Conservation (phyloP, 2,797 vertebrate genomes). For the Helostoma temminkii region DNA sequence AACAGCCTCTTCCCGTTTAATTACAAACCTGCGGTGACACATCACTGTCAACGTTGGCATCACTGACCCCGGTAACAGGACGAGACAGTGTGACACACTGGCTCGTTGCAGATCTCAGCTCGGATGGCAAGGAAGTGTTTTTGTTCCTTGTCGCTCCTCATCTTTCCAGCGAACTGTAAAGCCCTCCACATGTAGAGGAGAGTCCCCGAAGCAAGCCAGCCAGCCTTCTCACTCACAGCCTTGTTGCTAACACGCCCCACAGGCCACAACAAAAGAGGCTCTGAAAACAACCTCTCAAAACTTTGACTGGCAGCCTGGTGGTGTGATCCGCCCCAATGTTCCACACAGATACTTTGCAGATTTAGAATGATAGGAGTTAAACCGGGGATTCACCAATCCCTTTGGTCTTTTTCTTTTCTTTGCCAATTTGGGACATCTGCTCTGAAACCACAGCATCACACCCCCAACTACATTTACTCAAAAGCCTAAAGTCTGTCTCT, state of each 20-base stretch:
- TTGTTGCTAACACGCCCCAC: slow-evolving; percentile 70
- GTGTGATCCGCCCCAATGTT: slow-evolving; percentile 47
- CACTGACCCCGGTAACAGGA: slow-evolving; percentile 50
- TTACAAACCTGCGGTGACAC: slow-evolving; percentile 61
- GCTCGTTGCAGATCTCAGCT: slow-evolving; percentile 14
- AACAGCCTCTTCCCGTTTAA: slow-evolving; percentile 64
- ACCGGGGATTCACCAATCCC: slow-evolving; percentile 57
- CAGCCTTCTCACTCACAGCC: slow-evolving; percentile 57
- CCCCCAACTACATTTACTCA: slow-evolving; percentile 66
- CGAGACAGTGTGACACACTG: slow-evolving; percentile 20
- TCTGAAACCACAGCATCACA: slow-evolving; percentile 56
- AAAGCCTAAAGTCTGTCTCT: slow-evolving; percentile 74
- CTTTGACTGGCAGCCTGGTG: slow-evolving; percentile 65
- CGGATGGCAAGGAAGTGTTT: slow-evolving; percentile 43
- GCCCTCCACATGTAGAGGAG: slow-evolving; percentile 52
- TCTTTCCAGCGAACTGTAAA: slow-evolving; percentile 65
- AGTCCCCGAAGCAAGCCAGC: slow-evolving; percentile 61
- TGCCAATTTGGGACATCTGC: slow-evolving; percentile 79
- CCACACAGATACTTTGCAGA: slow-evolving; percentile 62
- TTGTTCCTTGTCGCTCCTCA: slow-evolving; percentile 63
- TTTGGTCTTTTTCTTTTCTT: slow-evolving; percentile 71
- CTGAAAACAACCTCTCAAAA: slow-evolving; percentile 70
- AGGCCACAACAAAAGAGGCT: slow-evolving; percentile 70
- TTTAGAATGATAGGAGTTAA: slow-evolving; percentile 66
- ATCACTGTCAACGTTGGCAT: slow-evolving; percentile 41